Evolutionary conservation across 1,140 invertebrate genomes (phyloP).

Genomic region (Lutraria rhynchaena): DNA sequence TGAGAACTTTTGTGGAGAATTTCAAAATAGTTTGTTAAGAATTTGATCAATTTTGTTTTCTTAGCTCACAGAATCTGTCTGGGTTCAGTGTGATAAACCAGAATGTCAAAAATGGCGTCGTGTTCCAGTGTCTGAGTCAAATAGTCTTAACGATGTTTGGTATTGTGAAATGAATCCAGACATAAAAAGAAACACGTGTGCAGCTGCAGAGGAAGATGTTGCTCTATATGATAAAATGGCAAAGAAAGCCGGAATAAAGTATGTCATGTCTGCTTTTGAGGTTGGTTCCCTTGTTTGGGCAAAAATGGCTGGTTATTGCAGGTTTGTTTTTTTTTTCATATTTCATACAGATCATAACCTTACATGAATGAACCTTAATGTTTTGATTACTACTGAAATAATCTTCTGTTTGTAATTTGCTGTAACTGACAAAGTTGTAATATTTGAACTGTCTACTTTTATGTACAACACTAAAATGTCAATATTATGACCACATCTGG

Average conservation of each 20-base stretch:
- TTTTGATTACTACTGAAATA: too few species aligned
- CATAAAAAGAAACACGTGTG: conserved; percentile 57
- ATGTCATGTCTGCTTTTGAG: conserved; percentile 66
- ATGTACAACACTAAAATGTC: too few species aligned
- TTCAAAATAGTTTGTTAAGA: neutral
- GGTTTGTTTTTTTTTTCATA: conserved; percentile 53
- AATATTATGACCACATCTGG: too few species aligned
- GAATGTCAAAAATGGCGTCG: conserved; percentile 75
- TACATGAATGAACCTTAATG: too few species aligned
- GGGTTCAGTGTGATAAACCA: conserved; percentile 75
- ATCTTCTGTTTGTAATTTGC: too few species aligned
- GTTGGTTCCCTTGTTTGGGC: conserved; percentile 73
- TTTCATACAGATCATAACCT: too few species aligned
- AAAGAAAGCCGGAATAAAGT: conserved; percentile 63
- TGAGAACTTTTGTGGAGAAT: neutral
- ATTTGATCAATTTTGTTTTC: conserved; percentile 7
- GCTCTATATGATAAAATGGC: conserved; percentile 70
- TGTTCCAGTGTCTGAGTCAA: conserved; percentile 45
- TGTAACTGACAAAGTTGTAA: too few species aligned
- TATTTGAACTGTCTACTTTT: too few species aligned
- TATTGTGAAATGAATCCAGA: conserved; percentile 74
- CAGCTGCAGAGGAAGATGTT: conserved; percentile 65
- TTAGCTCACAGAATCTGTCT: conserved; percentile 68
- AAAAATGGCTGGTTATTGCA: conserved; percentile 75
- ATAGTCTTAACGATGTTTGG: conserved; percentile 61